Evolutionary conservation across 2,797 vertebrate genomes (phyloP).

Genomic region (Hippopotamyrus pictus): DNA sequence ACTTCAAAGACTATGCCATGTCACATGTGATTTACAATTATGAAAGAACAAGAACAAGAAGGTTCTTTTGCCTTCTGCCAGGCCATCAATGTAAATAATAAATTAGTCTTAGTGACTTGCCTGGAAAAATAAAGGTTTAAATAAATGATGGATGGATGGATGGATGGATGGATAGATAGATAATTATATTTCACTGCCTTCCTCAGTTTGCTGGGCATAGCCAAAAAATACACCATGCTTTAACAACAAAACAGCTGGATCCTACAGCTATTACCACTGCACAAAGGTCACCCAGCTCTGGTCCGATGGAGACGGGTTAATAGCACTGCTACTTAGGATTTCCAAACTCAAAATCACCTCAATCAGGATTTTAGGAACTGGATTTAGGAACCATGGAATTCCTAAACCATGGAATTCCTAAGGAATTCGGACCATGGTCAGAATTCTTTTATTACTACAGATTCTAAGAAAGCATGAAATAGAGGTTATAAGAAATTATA

Average conservation of each 20-base stretch:
- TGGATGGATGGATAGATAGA: too few species aligned
- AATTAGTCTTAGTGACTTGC: background rate
- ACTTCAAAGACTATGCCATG: background rate
- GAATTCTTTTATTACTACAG: background rate
- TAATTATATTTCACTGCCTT: background rate
- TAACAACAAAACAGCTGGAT: background rate
- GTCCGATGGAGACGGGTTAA: background rate
- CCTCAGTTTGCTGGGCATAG: background rate
- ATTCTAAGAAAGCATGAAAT: background rate
- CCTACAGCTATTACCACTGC: background rate
- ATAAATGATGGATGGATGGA: too few species aligned
- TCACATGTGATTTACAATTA: background rate
- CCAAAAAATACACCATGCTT: background rate
- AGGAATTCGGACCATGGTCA: too few species aligned
- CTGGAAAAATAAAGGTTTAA: background rate
- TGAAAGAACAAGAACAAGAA: background rate
- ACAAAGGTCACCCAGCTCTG: background rate
- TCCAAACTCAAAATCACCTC: background rate
- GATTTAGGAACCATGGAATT: conserved; percentile 4
- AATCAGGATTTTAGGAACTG: background rate
- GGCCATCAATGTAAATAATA: too few species aligned
- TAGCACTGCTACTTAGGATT: background rate
- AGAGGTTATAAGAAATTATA: background rate
- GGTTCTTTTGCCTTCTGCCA: background rate
- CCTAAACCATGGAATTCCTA: too few species aligned